Conservation (phyloP, 2,113 vertebrate species). For the Ictalurus punctatus region DNA sequence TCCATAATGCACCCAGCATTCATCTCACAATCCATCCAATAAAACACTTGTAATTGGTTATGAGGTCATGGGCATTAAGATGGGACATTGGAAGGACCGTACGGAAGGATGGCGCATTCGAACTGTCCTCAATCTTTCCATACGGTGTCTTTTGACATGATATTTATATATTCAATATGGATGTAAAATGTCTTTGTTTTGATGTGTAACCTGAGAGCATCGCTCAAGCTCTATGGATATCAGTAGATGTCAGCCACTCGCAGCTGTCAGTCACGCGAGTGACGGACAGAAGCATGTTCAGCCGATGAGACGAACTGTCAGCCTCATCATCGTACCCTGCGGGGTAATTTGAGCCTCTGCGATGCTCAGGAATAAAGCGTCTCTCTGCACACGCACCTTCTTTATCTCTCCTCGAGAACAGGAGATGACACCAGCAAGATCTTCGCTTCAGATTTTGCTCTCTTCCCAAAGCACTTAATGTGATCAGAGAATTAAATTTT, state of each 20-base stretch:
- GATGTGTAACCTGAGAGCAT: constrained; percentile 12
- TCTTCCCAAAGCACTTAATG: constrained; percentile 80
- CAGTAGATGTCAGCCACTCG: neutral
- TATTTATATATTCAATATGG: neutral
- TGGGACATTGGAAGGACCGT: constrained; percentile 44
- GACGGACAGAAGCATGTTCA: constrained; percentile 57
- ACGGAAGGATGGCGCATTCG: neutral
- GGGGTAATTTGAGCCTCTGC: constrained; percentile 68
- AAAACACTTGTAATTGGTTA: constrained; percentile 67
- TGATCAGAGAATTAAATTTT: constrained; percentile 87
- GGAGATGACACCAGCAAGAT: constrained; percentile 72
- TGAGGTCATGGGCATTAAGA: constrained; percentile 64
- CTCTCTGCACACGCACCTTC: constrained; percentile 44
- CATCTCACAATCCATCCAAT: constrained; percentile 32
- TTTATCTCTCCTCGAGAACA: constrained; percentile 60
- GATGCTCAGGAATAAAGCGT: constrained; percentile 62
- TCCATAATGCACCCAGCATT: constrained; percentile 63
- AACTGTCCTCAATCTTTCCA: neutral
- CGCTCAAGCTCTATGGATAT: neutral
- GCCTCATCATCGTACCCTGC: constrained; percentile 59
- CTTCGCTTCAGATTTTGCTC: constrained; percentile 71
- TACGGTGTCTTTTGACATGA: neutral
- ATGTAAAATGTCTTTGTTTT: neutral
- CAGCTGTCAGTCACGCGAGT: constrained; percentile 53
- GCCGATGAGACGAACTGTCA: constrained; percentile 65